Conservation (phyloP, 2,797 vertebrate genomes). For the Fistularia tabacaria region DNA sequence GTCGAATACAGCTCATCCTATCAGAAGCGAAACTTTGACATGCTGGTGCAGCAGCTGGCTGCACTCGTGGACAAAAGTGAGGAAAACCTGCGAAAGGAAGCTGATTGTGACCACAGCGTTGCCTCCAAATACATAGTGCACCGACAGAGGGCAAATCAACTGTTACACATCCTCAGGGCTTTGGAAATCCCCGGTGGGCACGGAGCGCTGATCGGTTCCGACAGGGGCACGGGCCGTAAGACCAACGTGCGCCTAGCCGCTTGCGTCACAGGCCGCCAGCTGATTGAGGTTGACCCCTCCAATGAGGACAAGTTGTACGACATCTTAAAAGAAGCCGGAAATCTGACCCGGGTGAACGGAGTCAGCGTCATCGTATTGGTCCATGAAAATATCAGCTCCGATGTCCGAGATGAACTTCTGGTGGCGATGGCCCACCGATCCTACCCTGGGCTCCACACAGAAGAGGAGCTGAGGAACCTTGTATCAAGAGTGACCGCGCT, state of each 20-base stretch:
- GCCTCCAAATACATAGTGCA: conserved; percentile 48
- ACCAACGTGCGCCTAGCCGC: conserved; percentile 74
- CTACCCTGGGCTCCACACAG: conserved; percentile 67
- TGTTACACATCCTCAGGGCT: conserved; percentile 74
- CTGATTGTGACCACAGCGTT: not conserved
- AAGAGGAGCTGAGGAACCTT: conserved; percentile 61
- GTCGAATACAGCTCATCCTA: conserved; percentile 51
- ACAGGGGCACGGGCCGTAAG: conserved; percentile 75
- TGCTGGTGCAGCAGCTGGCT: conserved; percentile 60
- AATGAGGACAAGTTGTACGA: conserved; percentile 59
- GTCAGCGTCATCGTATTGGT: conserved; percentile 71
- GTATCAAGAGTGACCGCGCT: conserved; percentile 54
- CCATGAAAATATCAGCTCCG: conserved; percentile 56
- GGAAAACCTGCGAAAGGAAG: conserved; percentile 12
- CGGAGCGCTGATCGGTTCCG: conserved; percentile 67
- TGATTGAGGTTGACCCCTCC: conserved; percentile 71
- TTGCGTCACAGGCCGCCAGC: conserved; percentile 51
- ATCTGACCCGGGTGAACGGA: conserved; percentile 52
- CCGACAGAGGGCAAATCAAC: conserved; percentile 65
- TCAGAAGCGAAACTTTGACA: conserved; percentile 57
- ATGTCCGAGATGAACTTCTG: conserved; percentile 68
- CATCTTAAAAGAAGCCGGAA: conserved; percentile 69
- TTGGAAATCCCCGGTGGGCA: conserved; percentile 78
- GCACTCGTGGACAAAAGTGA: conserved; percentile 39
- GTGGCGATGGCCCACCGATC: conserved; percentile 67